Base-by-base conservation (phyloP, 2,797 vertebrate genomes). In the Clarias pachynema region DNA sequence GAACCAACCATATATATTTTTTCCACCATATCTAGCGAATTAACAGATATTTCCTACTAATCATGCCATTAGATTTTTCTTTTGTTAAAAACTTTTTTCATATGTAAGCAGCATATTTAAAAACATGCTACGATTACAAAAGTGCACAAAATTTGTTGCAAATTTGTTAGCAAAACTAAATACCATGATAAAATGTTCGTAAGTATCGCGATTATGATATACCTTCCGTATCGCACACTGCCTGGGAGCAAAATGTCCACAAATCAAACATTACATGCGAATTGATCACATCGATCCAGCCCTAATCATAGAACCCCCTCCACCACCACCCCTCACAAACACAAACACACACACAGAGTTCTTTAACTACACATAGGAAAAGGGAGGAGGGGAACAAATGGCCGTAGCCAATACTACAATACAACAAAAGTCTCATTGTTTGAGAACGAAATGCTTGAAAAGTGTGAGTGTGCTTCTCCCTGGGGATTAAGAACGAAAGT, bases 361-460 rank as follows among this genome's bases (percentile, higher is more conserved):
- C 5, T 22, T 49, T 20, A 65, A 65, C 37, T 44, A 44, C 16
- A 72, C 20, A 31, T 62, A 56, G 26, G 44, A 44, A 44, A 53
- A 49, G 10, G n/a, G 24, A 66, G 79, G 59, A 80, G 40, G 73
- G 82, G 40, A 74, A 78, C 69, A 79, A 81, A 86, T 15, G 37
- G 49, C n/a, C 29, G 12, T 59, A 86, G 63, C 44, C 59, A 89
- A 88, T 86, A 81, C 87, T 74, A 74, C 78, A 82, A 84, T 68
- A 84, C 26, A 72, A 89, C 87, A 82, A 82, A 72, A 84, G 87
- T 79, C 85, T 77, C 72, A 87, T 87, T 87, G 87, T 88, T 84
- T 16, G 34, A 60, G 80, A 69, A 1, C n/a, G 49, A 68, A 72
- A 69, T 49, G 34, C 77, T 73, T 15, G 34, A 37, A 57, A 78